These are phyloP conservation scores for Drepana falcataria DNA, from an alignment of 2,888 invertebrate genomes.

Conservation along the genomic window DNA sequence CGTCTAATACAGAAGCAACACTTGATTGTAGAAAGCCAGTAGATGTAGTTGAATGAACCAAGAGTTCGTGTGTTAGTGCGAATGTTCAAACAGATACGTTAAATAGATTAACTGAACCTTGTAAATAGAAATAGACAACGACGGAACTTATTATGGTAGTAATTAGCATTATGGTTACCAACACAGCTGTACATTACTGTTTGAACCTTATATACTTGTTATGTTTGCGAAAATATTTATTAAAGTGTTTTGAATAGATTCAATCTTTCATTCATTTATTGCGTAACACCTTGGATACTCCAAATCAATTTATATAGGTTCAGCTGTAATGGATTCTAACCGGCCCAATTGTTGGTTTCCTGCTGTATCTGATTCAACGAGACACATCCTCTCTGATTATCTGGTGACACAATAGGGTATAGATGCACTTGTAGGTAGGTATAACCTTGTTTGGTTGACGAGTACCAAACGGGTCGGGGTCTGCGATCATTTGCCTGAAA, in stretches of 20 bases:
- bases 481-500: conserved; percentile 18
- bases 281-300: conserved; percentile 11
- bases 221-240: conserved; percentile 62
- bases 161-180: conserved; percentile 23
- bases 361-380: conserved; percentile 26
- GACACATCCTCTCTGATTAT: conserved; percentile 28
- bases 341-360: conserved; percentile 39
- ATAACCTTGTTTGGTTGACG: conserved; percentile 17
- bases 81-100: conserved; percentile 28
- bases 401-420: conserved; percentile 12
- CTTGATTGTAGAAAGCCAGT: not conserved
- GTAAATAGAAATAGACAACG: conserved; percentile 60
- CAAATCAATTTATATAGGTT: conserved; percentile 14
- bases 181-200: conserved; percentile 22
- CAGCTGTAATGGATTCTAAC: conserved; percentile 27
- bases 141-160: conserved; percentile 19
- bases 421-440: not conserved
- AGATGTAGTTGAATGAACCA: conserved; percentile 21
- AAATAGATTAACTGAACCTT: conserved; percentile 43
- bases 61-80: conserved; percentile 13
- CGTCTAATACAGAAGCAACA: not conserved
- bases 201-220: conserved; percentile 44
- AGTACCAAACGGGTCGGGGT: conserved; percentile 17
- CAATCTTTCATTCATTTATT: conserved; percentile 22
- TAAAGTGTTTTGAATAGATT: conserved; percentile 50